Base-by-base conservation (phyloP, 2,797 vertebrate species). In the Notolepis coatsorum region DNA sequence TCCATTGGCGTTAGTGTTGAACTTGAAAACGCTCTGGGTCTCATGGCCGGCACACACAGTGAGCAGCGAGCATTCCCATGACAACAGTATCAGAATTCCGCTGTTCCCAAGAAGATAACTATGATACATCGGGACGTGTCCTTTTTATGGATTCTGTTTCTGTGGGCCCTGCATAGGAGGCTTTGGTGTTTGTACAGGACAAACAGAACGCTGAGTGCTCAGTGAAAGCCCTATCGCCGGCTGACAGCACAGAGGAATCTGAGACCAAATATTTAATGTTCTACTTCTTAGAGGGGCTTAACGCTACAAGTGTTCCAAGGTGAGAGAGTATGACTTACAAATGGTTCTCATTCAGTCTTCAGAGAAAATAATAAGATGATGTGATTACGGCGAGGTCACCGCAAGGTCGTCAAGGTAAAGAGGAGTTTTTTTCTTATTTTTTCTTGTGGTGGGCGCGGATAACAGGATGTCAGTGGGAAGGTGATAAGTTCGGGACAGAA, bases 141-240 rank as follows among this genome's bases (percentile, higher is more conserved):
- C 31, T 56, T 62, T 77, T 28, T 43, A 60, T 57, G 50, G 3
- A 37, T 37, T 37, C 13, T 37, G 35, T n/a, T 37, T n/a, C 27
- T 7, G 33, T 60, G 20, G 42, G 48, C 33, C 30, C 52, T 0
- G 60, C n/a, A 61, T 58, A 15, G n/a, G 53, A 43, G 28, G 37
- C 13, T 48, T 0, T n/a, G 24, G 50, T 92, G 88, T 93, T 95
- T 94, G 80, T 87, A 90, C 88, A 86, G 81, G 80, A 84, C 89
- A 93, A 90, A 93, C 78, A 90, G 70, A 81, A 79, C 73, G 75
- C 73, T 83, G 89, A 79, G 84, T 84, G 82, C 86, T 82, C 79
- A 80, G 86, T 80, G 84, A 86, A 88, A 88, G 81, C 45, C 84
- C 88, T 90, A 92, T 93, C 79, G 89, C 50, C 7, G 82, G 73